A percentile compares a stretch with the other conserved stretches of the same genome.
These are phyloP conservation scores for Myrmecobius fasciatus DNA, from an alignment of 2,113 vertebrate species.

Conservation along the genomic window DNA sequence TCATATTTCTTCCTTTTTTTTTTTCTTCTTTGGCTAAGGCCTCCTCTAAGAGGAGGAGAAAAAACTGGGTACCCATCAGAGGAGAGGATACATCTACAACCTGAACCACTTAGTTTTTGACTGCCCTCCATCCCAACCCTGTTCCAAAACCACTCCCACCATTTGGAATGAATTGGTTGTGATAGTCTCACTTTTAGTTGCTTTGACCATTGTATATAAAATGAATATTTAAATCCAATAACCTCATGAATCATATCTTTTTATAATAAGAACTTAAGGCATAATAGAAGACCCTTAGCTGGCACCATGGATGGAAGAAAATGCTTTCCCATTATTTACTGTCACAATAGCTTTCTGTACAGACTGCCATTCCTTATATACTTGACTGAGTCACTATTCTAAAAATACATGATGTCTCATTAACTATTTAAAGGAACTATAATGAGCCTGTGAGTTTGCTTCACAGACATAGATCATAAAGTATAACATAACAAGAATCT, in stretches of 20 bases:
- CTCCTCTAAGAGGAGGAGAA: too few species aligned
- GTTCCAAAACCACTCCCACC: not conserved
- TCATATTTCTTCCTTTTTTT: not conserved
- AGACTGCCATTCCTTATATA: not conserved
- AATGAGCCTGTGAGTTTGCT: not conserved
- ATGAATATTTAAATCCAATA: too few species aligned
- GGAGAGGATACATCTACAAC: not conserved
- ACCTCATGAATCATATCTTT: too few species aligned
- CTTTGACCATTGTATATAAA: not conserved
- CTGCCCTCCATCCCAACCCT: not conserved
- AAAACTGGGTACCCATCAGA: too few species aligned
- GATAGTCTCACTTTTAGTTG: not conserved
- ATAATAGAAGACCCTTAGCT: not conserved
- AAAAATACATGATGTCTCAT: not conserved
- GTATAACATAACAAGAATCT: not conserved
- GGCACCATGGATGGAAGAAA: not conserved
- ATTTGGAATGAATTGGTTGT: not conserved
- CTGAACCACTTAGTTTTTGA: not conserved
- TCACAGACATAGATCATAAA: not conserved
- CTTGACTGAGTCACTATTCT: not conserved
- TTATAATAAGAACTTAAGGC: not conserved
- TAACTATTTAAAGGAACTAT: not conserved
- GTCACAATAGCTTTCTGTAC: not conserved
- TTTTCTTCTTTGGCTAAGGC: too few species aligned
- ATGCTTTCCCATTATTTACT: not conserved